Percentiles rank a stretch among this genome's conserved stretches.
Conservation (phyloP, 1,140 invertebrate genomes). For the Scaptodrosophila lebanonensis region DNA sequence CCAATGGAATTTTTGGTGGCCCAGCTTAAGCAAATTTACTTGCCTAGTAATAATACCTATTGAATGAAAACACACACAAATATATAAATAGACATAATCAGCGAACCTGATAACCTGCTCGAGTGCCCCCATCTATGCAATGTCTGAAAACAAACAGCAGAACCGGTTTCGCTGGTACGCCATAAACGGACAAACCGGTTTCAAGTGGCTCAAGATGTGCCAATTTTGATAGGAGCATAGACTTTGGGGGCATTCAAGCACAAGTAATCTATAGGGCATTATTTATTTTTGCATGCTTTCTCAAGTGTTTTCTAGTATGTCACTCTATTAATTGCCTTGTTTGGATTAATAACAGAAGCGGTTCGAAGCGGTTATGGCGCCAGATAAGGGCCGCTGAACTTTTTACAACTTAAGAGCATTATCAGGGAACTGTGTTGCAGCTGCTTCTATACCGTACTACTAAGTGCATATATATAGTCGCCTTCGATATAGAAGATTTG, state of each 20-base stretch:
- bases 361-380: constrained; percentile 36
- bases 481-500: too few relatives aligned
- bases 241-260: background rate
- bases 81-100: constrained; percentile 11
- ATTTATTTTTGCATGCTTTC: constrained; percentile 36
- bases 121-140: constrained; percentile 40
- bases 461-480: too few relatives aligned
- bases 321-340: constrained; percentile 30
- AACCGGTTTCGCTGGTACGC: constrained; percentile 45
- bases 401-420: too few relatives aligned
- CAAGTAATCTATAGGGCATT: constrained; percentile 26
- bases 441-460: too few relatives aligned
- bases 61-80: constrained; percentile 7
- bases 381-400: too few relatives aligned
- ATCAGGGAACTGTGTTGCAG: too few relatives aligned
- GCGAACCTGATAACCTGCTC: constrained; percentile 31
- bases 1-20: too few relatives aligned
- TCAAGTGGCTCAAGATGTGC: constrained; percentile 45
- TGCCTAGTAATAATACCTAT: constrained; percentile 8
- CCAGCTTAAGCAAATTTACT: constrained; percentile 29
- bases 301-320: constrained; percentile 28
- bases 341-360: constrained; percentile 8
- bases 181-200: constrained; percentile 42
- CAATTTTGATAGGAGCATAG: constrained; percentile 52
- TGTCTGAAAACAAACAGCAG: constrained; percentile 17